A percentile compares a stretch with the other conserved stretches of the same genome.
Evolutionary conservation across 2,797 vertebrate genomes (phyloP).

Genomic region (Megaceryle alcyon): DNA sequence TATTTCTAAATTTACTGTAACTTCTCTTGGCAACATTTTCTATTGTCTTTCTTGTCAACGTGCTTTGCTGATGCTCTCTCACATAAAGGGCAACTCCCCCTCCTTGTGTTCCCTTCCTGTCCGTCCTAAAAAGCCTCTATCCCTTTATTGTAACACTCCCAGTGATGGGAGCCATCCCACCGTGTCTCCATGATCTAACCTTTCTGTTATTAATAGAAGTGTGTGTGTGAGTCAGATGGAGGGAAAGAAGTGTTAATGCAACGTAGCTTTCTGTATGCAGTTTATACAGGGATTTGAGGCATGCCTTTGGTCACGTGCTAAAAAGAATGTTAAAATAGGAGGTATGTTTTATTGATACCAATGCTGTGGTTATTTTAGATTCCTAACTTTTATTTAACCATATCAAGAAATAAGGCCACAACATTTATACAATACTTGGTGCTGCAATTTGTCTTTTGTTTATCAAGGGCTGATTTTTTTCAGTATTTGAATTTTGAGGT

Average conservation of each 20-base stretch:
- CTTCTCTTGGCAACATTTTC: neutral
- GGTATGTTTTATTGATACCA: neutral
- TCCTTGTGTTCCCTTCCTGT: neutral
- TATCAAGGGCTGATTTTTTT: neutral
- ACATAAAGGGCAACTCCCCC: neutral
- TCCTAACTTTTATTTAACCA: neutral
- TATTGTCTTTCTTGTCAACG: neutral
- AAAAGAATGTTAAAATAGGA: neutral
- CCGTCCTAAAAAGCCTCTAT: neutral
- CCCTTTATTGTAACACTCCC: neutral
- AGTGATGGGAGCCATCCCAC: neutral
- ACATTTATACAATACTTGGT: neutral
- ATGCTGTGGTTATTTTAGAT: neutral
- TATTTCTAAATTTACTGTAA: neutral
- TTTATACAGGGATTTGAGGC: neutral
- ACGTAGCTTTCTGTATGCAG: neutral
- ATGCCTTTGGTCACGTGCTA: neutral
- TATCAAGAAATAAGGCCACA: neutral
- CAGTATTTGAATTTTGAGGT: neutral
- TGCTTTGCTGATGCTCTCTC: neutral
- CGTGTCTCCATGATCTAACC: neutral
- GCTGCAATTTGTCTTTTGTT: neutral
- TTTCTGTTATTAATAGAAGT: neutral
- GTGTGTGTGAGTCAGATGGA: neutral
- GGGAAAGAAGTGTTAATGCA: neutral